Evolutionary conservation across 2,888 invertebrate species (phyloP).

Genomic region (Celastrina argiolus): DNA sequence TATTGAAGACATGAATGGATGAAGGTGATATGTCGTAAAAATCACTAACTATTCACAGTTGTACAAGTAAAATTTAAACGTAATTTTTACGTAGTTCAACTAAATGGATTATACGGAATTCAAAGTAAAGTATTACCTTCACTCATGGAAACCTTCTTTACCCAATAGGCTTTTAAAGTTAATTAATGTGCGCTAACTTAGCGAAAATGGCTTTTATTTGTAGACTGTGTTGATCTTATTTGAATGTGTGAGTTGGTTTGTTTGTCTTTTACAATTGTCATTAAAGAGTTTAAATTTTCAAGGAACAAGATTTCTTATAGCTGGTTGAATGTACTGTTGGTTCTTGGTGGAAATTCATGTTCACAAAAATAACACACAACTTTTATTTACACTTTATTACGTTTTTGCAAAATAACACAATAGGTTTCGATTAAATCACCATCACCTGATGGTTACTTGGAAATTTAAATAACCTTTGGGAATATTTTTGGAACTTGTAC

Average conservation of each 20-base stretch:
- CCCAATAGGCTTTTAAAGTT: not conserved
- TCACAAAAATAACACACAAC: no score
- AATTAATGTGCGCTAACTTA: not conserved
- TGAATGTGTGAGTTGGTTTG: not conserved
- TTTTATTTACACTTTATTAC: no score
- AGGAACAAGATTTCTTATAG: not conserved
- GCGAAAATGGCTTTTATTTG: not conserved
- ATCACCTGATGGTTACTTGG: no score
- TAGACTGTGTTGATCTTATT: not conserved
- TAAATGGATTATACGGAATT: not conserved
- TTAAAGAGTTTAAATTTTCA: not conserved
- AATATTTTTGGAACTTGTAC: no score
- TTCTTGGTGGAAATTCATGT: no score
- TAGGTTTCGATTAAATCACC: no score
- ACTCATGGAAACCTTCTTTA: not conserved
- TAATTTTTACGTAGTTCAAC: not conserved
- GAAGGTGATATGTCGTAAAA: no score
- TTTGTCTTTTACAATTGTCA: not conserved
- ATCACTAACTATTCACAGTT: no score
- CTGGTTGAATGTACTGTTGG: no score
- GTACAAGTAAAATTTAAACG: not conserved
- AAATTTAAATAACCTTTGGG: no score
- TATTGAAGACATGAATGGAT: no score
- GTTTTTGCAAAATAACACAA: no score
- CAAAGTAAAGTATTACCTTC: not conserved